Conservation (phyloP, 2,113 vertebrate species). For the Odocoileus hemionus region DNA sequence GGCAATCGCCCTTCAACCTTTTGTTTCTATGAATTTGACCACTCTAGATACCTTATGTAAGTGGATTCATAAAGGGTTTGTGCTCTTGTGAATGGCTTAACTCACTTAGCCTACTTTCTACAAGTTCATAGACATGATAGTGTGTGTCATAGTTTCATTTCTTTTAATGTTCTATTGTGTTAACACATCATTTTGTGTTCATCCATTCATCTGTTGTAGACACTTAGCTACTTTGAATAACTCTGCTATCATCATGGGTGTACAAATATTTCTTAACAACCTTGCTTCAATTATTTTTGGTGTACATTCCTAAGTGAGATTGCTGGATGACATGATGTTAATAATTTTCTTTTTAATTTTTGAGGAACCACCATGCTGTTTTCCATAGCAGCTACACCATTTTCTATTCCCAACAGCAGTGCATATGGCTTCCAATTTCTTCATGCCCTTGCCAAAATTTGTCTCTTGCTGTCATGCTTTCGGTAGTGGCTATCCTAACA, state of each 20-base stretch:
- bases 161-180: neutral
- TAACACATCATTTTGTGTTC: neutral
- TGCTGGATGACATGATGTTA: neutral
- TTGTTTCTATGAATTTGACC: neutral
- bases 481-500: neutral
- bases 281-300: neutral
- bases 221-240: neutral
- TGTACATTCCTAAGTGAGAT: neutral
- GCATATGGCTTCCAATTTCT: neutral
- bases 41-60: neutral
- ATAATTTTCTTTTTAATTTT: neutral
- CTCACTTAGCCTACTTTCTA: neutral
- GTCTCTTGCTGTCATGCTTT: neutral
- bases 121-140: neutral
- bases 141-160: neutral
- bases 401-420: neutral
- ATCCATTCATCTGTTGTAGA: neutral
- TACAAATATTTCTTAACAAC: neutral
- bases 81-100: neutral
- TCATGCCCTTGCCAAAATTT: neutral
- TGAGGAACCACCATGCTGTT: neutral
- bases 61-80: neutral
- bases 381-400: neutral
- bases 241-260: neutral
- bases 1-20: neutral